Base-by-base conservation (phyloP, 2,888 invertebrate genomes). In the Epistrophella euchroma region DNA sequence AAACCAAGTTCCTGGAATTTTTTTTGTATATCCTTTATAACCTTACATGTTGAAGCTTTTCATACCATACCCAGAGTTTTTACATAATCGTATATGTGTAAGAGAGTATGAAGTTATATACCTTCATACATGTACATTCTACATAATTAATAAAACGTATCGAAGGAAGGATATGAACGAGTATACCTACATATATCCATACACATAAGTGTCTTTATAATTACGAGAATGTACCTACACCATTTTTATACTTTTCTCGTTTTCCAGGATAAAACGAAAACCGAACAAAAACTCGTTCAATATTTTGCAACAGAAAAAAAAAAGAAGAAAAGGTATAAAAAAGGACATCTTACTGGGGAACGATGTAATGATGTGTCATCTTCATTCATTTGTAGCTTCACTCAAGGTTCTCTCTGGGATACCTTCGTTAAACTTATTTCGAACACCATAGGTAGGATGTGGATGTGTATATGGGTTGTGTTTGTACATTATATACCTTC, bases 81-180 rank as follows among this genome's bases (percentile, higher is more conserved):
- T 47, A 22, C 19, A 28, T 15, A 28, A 11, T 11, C 11, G 19
- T 32, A 40, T 50, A 25, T 50, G 11, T 22, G 5, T 22, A 52
- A 25, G 25, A 25, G 25, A 25, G 25, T 25, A 25, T 25, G 25
- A 25, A 4, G n/a, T n/a, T n/a, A n/a, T 4, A 2, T 25, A 22
- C 50, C 22, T 52, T 0, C 28, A 7, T 9, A 7, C 4, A n/a
- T 52, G 2, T 28, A 9, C 7, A 9, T 35, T 40, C 74, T 66
- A 75, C 55, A 52, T 80, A 80, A 80, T 80, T 80, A 80, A 75
- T 80, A 75, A 80, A 80, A 70, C 75, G 19, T 70, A 80, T 80
- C 75, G 75, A 47, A 62, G n/a, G 45, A 75, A 76, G 47, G 47
- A 68, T 47, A 47, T 47, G 22, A 52, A 68, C 19, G 52, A 37